A percentile compares a stretch with the other conserved stretches of the same genome.
Conservation (phyloP, 2,113 vertebrate species). For the Herpetotheres cachinnans region DNA sequence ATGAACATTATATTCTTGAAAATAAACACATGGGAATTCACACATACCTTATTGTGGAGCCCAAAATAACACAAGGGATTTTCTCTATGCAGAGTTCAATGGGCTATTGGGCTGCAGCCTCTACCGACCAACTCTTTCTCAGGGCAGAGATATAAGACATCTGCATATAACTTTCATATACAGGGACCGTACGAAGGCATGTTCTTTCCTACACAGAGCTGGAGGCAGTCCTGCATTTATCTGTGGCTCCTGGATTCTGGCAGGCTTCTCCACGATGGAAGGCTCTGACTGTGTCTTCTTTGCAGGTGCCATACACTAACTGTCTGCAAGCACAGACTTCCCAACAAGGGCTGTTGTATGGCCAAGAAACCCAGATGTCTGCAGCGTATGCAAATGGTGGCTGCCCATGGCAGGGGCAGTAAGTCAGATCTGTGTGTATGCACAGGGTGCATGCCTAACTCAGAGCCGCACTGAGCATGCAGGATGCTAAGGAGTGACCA, state of each 20-base stretch:
- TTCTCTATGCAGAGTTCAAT: background rate
- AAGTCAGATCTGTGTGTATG: background rate
- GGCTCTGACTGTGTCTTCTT: background rate
- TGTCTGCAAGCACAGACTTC: conserved; percentile 24
- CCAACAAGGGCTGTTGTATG: background rate
- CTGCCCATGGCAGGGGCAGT: background rate
- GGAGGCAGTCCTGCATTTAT: background rate
- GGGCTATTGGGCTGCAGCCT: background rate
- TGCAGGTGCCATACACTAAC: background rate
- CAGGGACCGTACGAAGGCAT: background rate
- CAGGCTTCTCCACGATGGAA: background rate
- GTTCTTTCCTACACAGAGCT: background rate
- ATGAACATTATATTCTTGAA: background rate
- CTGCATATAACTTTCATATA: background rate
- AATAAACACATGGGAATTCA: background rate
- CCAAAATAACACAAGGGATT: background rate
- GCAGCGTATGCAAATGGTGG: background rate
- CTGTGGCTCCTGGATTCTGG: background rate
- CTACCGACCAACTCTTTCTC: background rate
- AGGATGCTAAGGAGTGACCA: background rate
- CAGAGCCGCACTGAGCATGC: background rate
- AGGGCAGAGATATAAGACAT: background rate
- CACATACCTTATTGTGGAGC: background rate
- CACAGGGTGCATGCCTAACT: background rate
- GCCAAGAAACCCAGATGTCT: conserved; percentile 47